Conservation (phyloP, 2,113 vertebrate genomes). For the Petromus typicus region DNA sequence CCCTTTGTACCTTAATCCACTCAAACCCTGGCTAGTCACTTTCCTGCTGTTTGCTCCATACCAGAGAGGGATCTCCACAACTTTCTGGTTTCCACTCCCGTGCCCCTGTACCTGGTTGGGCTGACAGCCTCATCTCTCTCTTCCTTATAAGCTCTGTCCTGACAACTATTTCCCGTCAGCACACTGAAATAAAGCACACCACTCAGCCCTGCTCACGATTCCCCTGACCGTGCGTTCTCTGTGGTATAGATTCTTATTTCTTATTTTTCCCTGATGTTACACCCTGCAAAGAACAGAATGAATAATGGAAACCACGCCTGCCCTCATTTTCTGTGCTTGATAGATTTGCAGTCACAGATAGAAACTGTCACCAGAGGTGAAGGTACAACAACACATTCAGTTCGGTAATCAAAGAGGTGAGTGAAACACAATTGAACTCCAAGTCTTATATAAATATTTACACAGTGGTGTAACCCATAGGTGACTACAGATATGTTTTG, state of each 20-base stretch:
- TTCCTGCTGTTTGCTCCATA: neutral
- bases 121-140: neutral
- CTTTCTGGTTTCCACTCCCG: neutral
- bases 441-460: neutral
- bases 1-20: neutral
- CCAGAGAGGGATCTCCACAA: neutral
- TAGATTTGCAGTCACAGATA: neutral
- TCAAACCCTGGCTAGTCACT: neutral
- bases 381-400: neutral
- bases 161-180: neutral
- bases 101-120: neutral
- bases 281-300: neutral
- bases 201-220: neutral
- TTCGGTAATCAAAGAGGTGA: neutral
- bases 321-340: neutral
- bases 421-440: accelerated
- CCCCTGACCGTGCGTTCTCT: neutral
- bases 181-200: neutral
- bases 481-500: neutral
- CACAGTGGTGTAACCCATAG: neutral
- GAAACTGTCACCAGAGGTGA: neutral
- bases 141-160: neutral
- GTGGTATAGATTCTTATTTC: neutral
- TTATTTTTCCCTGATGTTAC: neutral
- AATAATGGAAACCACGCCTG: neutral